Conservation (phyloP, 2,888 invertebrate species). For the Notodonta ziczac region DNA sequence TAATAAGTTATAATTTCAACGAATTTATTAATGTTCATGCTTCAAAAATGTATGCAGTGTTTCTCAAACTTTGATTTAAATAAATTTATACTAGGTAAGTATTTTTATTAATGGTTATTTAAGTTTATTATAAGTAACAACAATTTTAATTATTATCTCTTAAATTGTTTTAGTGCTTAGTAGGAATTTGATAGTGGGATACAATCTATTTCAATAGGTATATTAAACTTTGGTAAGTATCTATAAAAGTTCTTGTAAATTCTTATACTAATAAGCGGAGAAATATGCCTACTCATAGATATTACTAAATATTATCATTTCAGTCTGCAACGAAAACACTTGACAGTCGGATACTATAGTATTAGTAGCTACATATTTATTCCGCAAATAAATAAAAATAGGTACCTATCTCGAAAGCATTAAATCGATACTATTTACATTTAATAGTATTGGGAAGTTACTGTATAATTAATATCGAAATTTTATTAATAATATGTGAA, state of each 20-base stretch:
- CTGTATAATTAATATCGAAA: no score
- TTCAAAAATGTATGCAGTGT: neutral
- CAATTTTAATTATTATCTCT: neutral
- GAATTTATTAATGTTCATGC: neutral
- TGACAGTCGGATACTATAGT: no score
- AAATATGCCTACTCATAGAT: no score
- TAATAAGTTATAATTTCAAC: neutral
- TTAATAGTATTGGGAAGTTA: no score
- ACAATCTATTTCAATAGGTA: constrained; percentile 38
- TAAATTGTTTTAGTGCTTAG: neutral
- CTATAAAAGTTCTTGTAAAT: constrained; percentile 5
- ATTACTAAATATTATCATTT: neutral
- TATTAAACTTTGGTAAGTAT: constrained; percentile 2
- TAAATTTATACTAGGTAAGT: neutral
- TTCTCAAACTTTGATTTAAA: constrained; percentile 3
- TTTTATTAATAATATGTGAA: no score
- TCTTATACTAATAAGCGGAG: no score
- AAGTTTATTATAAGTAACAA: neutral
- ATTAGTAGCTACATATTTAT: no score
- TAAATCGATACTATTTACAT: no score
- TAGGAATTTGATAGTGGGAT: constrained; percentile 59
- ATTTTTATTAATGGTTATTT: neutral
- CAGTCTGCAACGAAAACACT: neutral
- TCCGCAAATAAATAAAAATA: no score
- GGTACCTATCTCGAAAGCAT: no score